Evolutionary conservation across 1,140 invertebrate genomes (phyloP).

Genomic region (Cylas formicarius): DNA sequence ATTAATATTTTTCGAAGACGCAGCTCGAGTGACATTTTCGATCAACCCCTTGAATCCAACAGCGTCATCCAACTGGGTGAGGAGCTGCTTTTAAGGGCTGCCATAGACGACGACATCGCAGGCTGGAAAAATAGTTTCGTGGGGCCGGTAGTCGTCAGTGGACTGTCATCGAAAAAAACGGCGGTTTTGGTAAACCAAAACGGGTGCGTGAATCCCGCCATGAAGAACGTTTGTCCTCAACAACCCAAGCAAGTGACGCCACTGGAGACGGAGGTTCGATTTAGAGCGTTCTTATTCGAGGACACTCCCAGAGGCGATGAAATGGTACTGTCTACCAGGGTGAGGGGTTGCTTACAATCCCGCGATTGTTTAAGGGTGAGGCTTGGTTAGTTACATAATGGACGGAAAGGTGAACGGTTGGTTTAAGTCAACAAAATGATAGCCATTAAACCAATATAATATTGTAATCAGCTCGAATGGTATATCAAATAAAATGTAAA

Average conservation of each 20-base stretch:
- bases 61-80: constrained; percentile 57
- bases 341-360: constrained; percentile 54
- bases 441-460: no score
- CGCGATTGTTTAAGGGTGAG: constrained; percentile 47
- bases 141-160: constrained; percentile 49
- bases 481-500: no score
- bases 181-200: constrained; percentile 47
- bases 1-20: constrained; percentile 50
- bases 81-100: constrained; percentile 53
- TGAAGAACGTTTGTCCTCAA: constrained; percentile 48
- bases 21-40: constrained; percentile 44
- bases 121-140: constrained; percentile 57
- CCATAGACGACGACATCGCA: constrained; percentile 48
- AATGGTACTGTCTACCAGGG: constrained; percentile 52
- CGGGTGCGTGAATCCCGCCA: constrained; percentile 54
- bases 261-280: constrained; percentile 48
- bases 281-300: constrained; percentile 62
- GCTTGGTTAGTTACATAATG: no score
- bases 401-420: no score
- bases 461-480: no score
- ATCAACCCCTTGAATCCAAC: constrained; percentile 48
- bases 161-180: constrained; percentile 42
- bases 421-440: no score
- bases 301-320: constrained; percentile 57
- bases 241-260: constrained; percentile 44